Conservation (phyloP, 2,888 invertebrate genomes). For the Bruchidius siliquastri region DNA sequence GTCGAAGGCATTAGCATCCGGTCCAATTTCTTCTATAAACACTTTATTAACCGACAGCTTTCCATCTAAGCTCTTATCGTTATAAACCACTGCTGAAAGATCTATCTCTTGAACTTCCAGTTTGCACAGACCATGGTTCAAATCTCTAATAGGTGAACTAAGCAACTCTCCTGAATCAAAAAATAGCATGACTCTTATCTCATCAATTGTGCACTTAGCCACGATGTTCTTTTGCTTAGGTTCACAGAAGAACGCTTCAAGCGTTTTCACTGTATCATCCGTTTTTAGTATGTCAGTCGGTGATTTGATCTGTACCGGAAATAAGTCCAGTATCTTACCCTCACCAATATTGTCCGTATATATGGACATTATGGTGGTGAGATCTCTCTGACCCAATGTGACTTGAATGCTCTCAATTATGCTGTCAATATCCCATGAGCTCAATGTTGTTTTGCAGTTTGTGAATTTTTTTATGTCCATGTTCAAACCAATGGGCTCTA, state of each 20-base stretch:
- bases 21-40: conserved; percentile 67
- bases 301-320: conserved; percentile 37
- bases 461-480: conserved; percentile 68
- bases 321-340: conserved; percentile 52
- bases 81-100: conserved; percentile 59
- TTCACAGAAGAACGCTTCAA: conserved; percentile 71
- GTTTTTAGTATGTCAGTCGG: conserved; percentile 21
- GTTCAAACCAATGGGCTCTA: conserved; percentile 68
- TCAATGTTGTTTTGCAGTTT: conserved; percentile 46
- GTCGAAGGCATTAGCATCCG: conserved; percentile 57
- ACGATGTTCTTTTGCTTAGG: conserved; percentile 59
- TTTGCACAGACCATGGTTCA: conserved; percentile 66
- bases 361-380: conserved; percentile 66
- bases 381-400: conserved; percentile 70
- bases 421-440: conserved; percentile 58
- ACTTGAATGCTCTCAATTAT: conserved; percentile 62
- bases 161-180: conserved; percentile 70
- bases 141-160: conserved; percentile 69
- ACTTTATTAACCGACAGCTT: conserved; percentile 66
- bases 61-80: conserved; percentile 65
- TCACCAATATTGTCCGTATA: conserved; percentile 68
- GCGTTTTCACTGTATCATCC: conserved; percentile 54
- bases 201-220: conserved; percentile 62
- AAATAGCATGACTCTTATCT: conserved; percentile 65
- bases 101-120: conserved; percentile 65